These are phyloP conservation scores for Drosophila melanica DNA, from an alignment of 1,140 invertebrate species.

Conservation along the genomic window DNA sequence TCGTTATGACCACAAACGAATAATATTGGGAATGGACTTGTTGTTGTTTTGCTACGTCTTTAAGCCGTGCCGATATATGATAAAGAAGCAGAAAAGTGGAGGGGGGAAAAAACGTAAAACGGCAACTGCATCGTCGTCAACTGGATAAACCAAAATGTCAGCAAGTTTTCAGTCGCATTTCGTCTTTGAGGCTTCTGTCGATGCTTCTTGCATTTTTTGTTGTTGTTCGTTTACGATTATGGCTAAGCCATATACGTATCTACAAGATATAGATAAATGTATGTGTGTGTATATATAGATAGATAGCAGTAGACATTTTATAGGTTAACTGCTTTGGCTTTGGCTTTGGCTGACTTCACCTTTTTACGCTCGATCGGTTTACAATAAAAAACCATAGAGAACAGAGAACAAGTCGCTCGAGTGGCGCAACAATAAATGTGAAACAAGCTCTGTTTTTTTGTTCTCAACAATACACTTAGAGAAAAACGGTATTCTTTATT, in stretches of 20 bases:
- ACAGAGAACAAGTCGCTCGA: constrained; percentile 24
- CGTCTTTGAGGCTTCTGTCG: constrained; percentile 29
- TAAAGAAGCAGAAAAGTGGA: constrained; percentile 18
- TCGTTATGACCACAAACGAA: not conserved
- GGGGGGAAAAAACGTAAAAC: constrained; percentile 19
- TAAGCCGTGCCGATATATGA: constrained; percentile 39
- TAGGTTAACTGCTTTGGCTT: constrained; percentile 69
- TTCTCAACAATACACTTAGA: not conserved
- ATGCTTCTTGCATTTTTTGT: constrained; percentile 32
- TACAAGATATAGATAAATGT: constrained; percentile 14
- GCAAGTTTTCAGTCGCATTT: constrained; percentile 64
- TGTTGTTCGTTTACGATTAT: constrained; percentile 26
- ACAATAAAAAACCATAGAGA: constrained; percentile 22
- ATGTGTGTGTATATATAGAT: constrained; percentile 27
- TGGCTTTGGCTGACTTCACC: constrained; percentile 74
- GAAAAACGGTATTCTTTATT: too few species aligned
- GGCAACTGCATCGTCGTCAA: constrained; percentile 56
- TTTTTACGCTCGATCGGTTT: constrained; percentile 65
- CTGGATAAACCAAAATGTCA: constrained; percentile 72
- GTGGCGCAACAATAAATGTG: constrained; percentile 57
- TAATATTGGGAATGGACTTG: constrained; percentile 1
- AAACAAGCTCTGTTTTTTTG: constrained; percentile 48
- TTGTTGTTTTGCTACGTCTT: constrained; percentile 16
- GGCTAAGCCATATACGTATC: constrained; percentile 5
- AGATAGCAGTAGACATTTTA: constrained; percentile 50